Evolutionary conservation across 2,113 vertebrate species (phyloP).

Genomic region (Zootoca vivipara): DNA sequence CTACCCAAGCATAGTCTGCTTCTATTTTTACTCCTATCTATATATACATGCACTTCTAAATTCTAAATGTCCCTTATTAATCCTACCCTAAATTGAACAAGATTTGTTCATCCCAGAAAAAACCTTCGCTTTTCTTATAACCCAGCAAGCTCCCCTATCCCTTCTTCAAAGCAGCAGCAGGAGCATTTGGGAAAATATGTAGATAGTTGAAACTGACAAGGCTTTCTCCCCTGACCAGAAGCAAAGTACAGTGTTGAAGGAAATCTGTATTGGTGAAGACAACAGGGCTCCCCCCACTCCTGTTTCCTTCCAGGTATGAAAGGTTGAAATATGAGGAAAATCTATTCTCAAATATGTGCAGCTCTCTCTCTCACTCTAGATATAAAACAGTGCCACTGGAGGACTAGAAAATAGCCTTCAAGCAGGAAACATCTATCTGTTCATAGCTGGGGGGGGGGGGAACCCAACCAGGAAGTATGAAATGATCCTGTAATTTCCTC

Average conservation of each 20-base stretch:
- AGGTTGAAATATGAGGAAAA: not conserved
- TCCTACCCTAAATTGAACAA: not conserved
- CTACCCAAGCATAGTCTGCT: not conserved
- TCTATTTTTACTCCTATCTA: not conserved
- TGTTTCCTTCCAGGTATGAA: not conserved
- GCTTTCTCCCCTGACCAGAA: not conserved
- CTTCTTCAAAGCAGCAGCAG: not conserved
- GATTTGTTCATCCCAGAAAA: not conserved
- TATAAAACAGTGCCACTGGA: not conserved
- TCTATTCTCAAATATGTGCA: not conserved
- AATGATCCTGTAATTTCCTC: not conserved
- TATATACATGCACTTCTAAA: not conserved
- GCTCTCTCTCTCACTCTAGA: not conserved
- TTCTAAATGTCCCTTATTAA: not conserved
- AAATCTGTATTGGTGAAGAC: not conserved
- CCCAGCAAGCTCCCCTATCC: not conserved
- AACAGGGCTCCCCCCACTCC: not conserved
- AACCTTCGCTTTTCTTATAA: not conserved
- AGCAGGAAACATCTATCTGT: not conserved
- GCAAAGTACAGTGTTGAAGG: not conserved
- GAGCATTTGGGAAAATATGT: not conserved
- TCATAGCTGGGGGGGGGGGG: too few species aligned
- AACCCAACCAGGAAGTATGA: not conserved
- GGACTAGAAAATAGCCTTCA: too few species aligned
- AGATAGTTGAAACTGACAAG: too few species aligned